Evolutionary conservation across 2,797 vertebrate genomes (phyloP), one percentile per base, ranked within the genome.

Genomic region (Anniella stebbinsi): DNA sequence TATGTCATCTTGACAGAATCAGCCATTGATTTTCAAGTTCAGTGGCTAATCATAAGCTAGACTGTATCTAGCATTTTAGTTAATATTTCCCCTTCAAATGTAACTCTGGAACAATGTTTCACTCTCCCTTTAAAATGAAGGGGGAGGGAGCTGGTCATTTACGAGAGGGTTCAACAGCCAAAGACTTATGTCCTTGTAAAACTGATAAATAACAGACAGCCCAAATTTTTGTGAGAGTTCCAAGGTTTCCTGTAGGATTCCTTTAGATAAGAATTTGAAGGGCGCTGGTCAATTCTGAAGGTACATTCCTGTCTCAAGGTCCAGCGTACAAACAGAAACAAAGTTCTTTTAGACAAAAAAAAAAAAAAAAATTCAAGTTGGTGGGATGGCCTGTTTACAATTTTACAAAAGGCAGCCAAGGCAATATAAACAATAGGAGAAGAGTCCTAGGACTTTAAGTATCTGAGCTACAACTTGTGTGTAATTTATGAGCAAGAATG

Each of bases 201-300:
- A 87, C 87, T 93, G 94, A 96, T 93, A 95, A 95, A 94, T 93
- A 94, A 93, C 92, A 95, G 87, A 90, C 90, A 88, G 87, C 86
- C 91, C 75, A 94, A 93, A 92, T 95, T 96, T 94, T 96, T 95
- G 88, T 95, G 92, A 94, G 83, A 92, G 91, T 88, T 96, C 91
- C 96, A 96, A 96, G 96, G 94, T 96, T 96, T 93, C 92, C 87
- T 92, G 77, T 90, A 82, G 93, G 92, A 94, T 96, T 96, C 89
- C 92, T 96, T 96, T 91, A 95, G 96, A 96, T 96, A 96, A 95
- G 90, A 93, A 94, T 94, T 93, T 95, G 95, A 96, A 96, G 94
- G 94, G 91, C 0, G 0, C 84, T 94, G 89, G 78, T 95, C 77
- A 78, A 85, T 95, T 94, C 84, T 9, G 72, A 96, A 95, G 96